Percentiles rank a stretch among this genome's conserved stretches.
These are phyloP conservation scores for Hirundo rustica DNA, from an alignment of 2,797 vertebrate genomes.

Conservation along the genomic window DNA sequence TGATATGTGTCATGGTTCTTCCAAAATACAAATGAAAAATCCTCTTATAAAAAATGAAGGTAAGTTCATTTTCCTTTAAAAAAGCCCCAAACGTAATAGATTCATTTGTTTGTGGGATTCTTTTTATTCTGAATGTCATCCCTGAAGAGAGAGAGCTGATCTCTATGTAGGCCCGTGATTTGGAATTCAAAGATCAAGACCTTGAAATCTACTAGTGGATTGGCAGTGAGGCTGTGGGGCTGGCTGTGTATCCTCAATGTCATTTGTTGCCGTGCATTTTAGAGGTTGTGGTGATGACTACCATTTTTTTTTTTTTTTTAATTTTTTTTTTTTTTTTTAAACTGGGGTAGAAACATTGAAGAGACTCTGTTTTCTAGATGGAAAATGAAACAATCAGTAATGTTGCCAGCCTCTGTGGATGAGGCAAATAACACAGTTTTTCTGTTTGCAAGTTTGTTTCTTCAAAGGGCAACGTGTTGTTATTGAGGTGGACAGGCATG, in stretches of 20 bases:
- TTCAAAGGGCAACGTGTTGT: neutral
- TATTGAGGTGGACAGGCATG: neutral
- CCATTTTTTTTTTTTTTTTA: neutral
- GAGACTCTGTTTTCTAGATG: neutral
- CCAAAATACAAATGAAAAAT: constrained; percentile 1
- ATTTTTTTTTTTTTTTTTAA: neutral
- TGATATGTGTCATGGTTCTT: neutral
- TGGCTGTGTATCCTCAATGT: neutral
- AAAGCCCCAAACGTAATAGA: neutral
- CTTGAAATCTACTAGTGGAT: neutral
- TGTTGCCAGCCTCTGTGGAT: neutral
- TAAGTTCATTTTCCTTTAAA: neutral
- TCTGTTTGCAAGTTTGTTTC: neutral
- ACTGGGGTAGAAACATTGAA: rapidly evolving
- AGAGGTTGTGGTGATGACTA: neutral
- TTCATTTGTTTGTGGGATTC: neutral
- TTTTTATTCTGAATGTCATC: neutral
- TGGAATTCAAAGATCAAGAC: neutral
- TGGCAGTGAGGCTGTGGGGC: neutral
- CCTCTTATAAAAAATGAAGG: neutral
- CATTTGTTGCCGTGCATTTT: neutral
- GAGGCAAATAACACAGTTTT: neutral
- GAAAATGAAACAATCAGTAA: neutral
- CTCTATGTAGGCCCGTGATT: neutral
- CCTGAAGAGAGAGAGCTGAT: neutral